A percentile compares a stretch with the other conserved stretches of the same genome.
Conservation (phyloP, 1,140 invertebrate genomes). For the Scylla paramamosain region DNA sequence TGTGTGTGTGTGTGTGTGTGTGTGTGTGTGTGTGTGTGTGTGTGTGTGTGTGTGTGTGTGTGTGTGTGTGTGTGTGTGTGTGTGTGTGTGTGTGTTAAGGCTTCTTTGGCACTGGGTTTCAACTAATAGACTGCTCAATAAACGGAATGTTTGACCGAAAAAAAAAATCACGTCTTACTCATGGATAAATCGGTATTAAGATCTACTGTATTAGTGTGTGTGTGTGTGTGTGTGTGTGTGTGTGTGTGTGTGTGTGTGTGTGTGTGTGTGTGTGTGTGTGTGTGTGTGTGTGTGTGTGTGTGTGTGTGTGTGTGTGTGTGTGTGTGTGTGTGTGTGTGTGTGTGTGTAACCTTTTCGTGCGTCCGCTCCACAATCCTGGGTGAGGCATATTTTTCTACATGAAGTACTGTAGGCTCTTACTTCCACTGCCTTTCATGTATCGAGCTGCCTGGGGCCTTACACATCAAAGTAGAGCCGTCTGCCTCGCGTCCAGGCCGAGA, state of each 20-base stretch:
- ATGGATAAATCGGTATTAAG: not conserved
- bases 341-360: not conserved
- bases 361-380: not conserved
- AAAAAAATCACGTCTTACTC: not conserved
- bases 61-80: constrained; percentile 53
- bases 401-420: too few relatives aligned
- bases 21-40: constrained; percentile 53
- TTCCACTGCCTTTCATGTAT: not conserved
- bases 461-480: constrained; percentile 11
- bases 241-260: constrained; percentile 51
- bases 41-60: constrained; percentile 55
- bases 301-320: constrained; percentile 33
- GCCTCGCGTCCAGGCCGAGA: constrained; percentile 6
- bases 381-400: not conserved
- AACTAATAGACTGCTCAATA: not conserved
- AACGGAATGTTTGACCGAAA: not conserved
- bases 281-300: constrained; percentile 38
- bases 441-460: not conserved
- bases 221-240: constrained; percentile 53
- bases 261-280: constrained; percentile 53
- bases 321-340: constrained; percentile 54
- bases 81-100: constrained; percentile 43
- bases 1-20: constrained; percentile 55
- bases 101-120: not conserved
- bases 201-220: not conserved